These are phyloP conservation scores for Nineta flava DNA, from an alignment of 2,888 invertebrate species.

Conservation along the genomic window DNA sequence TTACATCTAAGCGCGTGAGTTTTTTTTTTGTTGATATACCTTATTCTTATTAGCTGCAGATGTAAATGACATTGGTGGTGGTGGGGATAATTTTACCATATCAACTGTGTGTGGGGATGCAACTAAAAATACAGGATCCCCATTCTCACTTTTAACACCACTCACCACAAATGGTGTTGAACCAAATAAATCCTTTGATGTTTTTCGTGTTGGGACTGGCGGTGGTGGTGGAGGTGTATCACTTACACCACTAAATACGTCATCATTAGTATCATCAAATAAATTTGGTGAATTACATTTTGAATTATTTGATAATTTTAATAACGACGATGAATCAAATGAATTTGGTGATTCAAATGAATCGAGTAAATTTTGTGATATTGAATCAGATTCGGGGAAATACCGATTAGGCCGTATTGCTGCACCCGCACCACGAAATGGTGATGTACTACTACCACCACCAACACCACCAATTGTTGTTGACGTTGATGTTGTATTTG, in stretches of 20 bases:
- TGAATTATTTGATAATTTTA: slow-evolving; percentile 11
- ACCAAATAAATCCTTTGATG: slow-evolving; percentile 23
- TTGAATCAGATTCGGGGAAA: background rate
- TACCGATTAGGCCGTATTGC: background rate
- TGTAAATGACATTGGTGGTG: slow-evolving; percentile 18
- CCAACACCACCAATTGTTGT: slow-evolving; percentile 21
- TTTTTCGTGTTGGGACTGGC: background rate
- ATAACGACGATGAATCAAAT: background rate
- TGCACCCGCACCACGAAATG: slow-evolving; percentile 15
- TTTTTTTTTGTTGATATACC: background rate
- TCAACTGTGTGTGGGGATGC: slow-evolving; percentile 28
- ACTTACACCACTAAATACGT: slow-evolving; percentile 22
- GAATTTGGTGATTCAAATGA: slow-evolving; percentile 4
- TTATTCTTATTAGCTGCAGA: slow-evolving; percentile 13
- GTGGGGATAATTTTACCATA: slow-evolving; percentile 29
- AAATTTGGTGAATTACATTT: background rate
- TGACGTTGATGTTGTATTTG: slow-evolving; percentile 15
- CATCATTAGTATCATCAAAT: slow-evolving; percentile 27
- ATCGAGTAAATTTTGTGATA: slow-evolving; percentile 1
- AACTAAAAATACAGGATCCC: slow-evolving; percentile 28
- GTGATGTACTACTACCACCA: slow-evolving; percentile 13
- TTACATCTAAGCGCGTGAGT: too few species aligned
- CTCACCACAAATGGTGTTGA: slow-evolving; percentile 27
- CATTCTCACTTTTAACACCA: slow-evolving; percentile 28
- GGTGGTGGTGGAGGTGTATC: slow-evolving; percentile 28